Percentiles rank a stretch among this genome's conserved stretches.
phyloP scores from a whole-genome alignment of 1,140 invertebrate species.

The Micrasema longulum region DNA sequence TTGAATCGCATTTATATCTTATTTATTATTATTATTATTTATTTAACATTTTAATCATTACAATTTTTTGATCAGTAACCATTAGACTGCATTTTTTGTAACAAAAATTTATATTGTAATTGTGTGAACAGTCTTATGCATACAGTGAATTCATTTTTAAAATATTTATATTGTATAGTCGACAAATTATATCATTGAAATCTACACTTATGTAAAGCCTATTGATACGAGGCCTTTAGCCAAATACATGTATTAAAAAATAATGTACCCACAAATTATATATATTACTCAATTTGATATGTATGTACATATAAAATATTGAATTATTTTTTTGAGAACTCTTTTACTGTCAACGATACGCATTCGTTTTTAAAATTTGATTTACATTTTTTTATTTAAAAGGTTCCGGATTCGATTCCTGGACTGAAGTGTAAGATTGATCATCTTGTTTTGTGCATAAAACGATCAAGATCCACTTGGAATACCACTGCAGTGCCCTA shows the following conservation, averaged over 20 bases:
- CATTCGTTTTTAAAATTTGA: no score
- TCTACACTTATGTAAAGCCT: slow-evolving; percentile 2
- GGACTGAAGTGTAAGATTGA: no score
- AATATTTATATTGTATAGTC: slow-evolving; percentile 20
- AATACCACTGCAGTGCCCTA: no score
- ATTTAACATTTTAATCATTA: no score
- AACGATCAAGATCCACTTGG: no score
- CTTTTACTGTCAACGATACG: not conserved
- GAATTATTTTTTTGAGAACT: not conserved
- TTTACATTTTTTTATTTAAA: no score
- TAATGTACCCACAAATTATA: not conserved
- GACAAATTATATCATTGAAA: slow-evolving; percentile 4
- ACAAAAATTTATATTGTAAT: not conserved
- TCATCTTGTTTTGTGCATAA: no score
- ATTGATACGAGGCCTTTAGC: slow-evolving; percentile 20
- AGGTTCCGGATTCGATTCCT: no score
- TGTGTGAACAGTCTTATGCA: slow-evolving; percentile 37
- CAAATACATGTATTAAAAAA: not conserved
- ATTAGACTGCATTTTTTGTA: not conserved
- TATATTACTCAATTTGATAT: not conserved
- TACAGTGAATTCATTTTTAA: slow-evolving; percentile 7
- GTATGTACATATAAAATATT: not conserved
- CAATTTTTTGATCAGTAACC: no score
- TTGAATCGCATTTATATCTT: no score
- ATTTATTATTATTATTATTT: no score